Evolutionary conservation across 35 echinoderm and acorn worm genomes (phyloP).

Genomic region (Chiridota heheva): DNA sequence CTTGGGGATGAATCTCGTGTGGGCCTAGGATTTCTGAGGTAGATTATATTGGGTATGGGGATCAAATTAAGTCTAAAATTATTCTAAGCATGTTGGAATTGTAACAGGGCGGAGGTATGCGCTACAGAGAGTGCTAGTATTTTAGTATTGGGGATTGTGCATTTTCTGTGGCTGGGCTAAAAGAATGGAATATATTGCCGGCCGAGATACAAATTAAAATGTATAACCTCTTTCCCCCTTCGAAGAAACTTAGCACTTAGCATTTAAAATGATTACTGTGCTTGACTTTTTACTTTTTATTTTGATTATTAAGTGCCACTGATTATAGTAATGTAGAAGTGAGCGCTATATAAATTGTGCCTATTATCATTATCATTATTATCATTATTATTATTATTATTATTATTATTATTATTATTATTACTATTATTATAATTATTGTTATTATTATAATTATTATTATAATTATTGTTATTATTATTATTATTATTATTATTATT

Average conservation of each 20-base stretch:
- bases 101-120: too few relatives aligned
- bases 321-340: too few relatives aligned
- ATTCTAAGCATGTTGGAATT: too few relatives aligned
- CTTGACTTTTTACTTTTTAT: background rate
- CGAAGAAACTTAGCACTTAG: background rate
- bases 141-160: too few relatives aligned
- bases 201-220: background rate
- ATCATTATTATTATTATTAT: background rate
- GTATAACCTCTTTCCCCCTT: too few relatives aligned
- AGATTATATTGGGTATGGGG: too few relatives aligned
- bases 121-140: too few relatives aligned
- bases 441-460: background rate
- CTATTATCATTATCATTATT: background rate
- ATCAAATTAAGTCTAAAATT: too few relatives aligned
- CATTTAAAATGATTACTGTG: background rate
- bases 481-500: background rate
- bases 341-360: too few relatives aligned
- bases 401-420: background rate
- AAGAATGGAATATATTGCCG: too few relatives aligned
- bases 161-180: too few relatives aligned
- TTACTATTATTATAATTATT: background rate
- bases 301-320: background rate
- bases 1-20: too few relatives aligned
- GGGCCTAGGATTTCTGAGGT: background rate
- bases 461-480: background rate